Conservation (phyloP, 1,140 invertebrate genomes). For the Cyrtorhinus lividipennis region DNA sequence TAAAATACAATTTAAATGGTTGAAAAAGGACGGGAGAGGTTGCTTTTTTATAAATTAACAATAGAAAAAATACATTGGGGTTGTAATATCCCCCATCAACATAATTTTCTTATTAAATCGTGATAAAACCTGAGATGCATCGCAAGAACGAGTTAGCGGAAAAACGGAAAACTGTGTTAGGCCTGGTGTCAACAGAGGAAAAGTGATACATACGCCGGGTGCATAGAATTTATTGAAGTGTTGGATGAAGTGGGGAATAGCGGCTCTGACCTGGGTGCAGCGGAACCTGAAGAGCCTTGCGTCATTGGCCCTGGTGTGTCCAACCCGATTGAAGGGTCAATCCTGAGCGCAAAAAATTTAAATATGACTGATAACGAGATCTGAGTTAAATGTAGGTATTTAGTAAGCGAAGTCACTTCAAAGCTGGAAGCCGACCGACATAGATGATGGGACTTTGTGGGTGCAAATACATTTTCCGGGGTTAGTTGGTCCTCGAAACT, state of each 20-base stretch:
- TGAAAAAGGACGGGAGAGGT: too few relatives aligned
- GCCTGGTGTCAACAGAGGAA: neutral
- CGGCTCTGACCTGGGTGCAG: neutral
- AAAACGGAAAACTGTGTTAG: neutral
- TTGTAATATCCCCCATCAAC: neutral
- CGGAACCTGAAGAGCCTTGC: neutral
- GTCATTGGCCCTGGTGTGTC: neutral
- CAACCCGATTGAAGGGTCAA: slow-evolving; percentile 35
- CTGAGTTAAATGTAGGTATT: too few relatives aligned
- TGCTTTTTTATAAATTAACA: neutral
- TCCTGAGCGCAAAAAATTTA: too few relatives aligned
- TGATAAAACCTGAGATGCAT: neutral
- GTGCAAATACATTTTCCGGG: too few relatives aligned
- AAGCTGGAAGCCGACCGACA: too few relatives aligned
- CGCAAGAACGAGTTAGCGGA: neutral
- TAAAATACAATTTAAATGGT: too few relatives aligned
- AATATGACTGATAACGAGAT: too few relatives aligned
- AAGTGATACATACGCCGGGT: neutral
- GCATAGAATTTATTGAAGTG: neutral
- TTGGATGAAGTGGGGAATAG: neutral
- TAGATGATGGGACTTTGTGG: too few relatives aligned
- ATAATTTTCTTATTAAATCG: neutral
- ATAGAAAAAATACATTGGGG: neutral
- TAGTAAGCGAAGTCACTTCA: too few relatives aligned
- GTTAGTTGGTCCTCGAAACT: too few relatives aligned